Base-by-base conservation (phyloP, 2,113 vertebrate genomes). In the Lepidothrix coronata region DNA sequence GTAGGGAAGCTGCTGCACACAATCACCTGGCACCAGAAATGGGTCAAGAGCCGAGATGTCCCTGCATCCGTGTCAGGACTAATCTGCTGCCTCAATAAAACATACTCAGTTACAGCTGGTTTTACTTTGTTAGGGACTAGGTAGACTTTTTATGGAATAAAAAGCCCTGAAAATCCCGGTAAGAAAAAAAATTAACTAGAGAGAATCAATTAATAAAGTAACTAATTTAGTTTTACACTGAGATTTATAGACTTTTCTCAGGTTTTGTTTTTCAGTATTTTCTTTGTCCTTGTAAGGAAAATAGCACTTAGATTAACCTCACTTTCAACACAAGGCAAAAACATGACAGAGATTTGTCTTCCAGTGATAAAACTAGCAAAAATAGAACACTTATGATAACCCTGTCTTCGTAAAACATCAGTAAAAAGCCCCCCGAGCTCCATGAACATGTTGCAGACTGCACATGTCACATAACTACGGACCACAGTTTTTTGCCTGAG, bases 331-430 rank as follows among this genome's bases (percentile, higher is more conserved):
- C 27, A 12, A 49, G 31, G 65, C n/a, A 51, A 87, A 93, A 95
- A 68, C 76, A 81, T 44, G 72, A 78, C 54, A 78, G 61, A 89
- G 68, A 93, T 92, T 96, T 84, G 83, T 87, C 83, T 89, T 79
- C 85, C 33, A 15, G 57, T 87, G 91, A 95, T 91, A 93, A 94
- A 96, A 84, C 70, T 2, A 66, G 49, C 74, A 65, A 87, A 93
- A 93, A 82, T 31, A 55, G 73, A 82, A 75, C 27, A 39, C 37
- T 91, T 61, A 72, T 0, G 79, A 94, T 96, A 97, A 94, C 61
- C 66, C 28, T 72, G 54, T 15, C 82, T 91, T 79, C 57, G 44
- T 88, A 74, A 92, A 96, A 33, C 75, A 77, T 49, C 68, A 75
- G 72, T 66, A 51, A 95, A 92, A 75, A 92, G 35, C 41, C 76